Conservation (phyloP, 2,888 invertebrate genomes). For the Megaustenia siamemsis region DNA sequence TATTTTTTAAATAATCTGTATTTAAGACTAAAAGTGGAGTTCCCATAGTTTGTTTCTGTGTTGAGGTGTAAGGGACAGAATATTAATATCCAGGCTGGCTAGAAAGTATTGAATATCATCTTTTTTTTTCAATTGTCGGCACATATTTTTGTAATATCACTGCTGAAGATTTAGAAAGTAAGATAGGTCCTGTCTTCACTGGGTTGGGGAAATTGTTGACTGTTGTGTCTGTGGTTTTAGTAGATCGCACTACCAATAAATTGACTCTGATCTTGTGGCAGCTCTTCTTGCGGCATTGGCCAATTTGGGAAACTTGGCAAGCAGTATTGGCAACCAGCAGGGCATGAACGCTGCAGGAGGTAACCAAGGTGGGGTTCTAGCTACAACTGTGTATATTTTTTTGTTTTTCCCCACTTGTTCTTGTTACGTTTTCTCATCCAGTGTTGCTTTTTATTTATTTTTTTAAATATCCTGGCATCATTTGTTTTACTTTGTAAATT, state of each 20-base stretch:
- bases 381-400: background rate
- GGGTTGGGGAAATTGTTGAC: too few species aligned
- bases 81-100: too few species aligned
- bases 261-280: slow-evolving; percentile 43
- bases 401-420: background rate
- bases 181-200: too few species aligned
- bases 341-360: slow-evolving; percentile 46
- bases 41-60: too few species aligned
- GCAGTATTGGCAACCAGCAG: slow-evolving; percentile 77
- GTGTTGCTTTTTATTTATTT: background rate
- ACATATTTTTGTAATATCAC: too few species aligned
- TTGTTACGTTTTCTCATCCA: background rate
- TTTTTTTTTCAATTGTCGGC: too few species aligned
- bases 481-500: background rate
- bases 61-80: too few species aligned
- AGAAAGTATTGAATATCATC: too few species aligned
- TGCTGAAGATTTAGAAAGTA: too few species aligned
- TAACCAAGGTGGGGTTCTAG: slow-evolving; percentile 50
- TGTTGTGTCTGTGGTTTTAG: background rate
- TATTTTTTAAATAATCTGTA: too few species aligned
- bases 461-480: background rate
- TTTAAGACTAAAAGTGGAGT: too few species aligned
- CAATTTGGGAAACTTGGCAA: slow-evolving; percentile 79
- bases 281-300: slow-evolving; percentile 84
- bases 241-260: background rate